phyloP scores from a whole-genome alignment of 2,888 invertebrate genomes.

The Aphelenchoides bicaudatus region DNA sequence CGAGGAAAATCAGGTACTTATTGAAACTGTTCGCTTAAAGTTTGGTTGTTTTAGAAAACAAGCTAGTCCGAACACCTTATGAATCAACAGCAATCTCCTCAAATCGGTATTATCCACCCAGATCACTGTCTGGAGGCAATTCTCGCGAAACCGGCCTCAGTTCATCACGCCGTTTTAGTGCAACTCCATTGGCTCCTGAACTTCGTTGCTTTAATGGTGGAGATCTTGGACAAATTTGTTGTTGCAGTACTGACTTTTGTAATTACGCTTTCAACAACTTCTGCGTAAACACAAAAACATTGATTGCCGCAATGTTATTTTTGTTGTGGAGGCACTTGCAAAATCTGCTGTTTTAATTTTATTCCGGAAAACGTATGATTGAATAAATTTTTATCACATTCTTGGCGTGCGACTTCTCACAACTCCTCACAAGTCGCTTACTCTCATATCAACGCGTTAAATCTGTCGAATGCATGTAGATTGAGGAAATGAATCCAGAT shows the following conservation, averaged over 20 bases:
- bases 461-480: no score
- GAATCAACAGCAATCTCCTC: constrained; percentile 4
- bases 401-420: no score
- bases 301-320: neutral
- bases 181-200: neutral
- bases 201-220: constrained; percentile 32
- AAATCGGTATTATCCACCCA: constrained; percentile 15
- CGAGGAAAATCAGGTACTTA: no score
- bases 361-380: neutral
- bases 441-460: no score
- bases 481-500: neutral
- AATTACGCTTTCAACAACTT: constrained; percentile 16
- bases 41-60: neutral
- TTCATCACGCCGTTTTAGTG: neutral
- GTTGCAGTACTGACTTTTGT: constrained; percentile 31
- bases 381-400: no score
- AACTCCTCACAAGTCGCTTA: no score
- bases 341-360: neutral
- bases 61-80: constrained; percentile 8
- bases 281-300: no score
- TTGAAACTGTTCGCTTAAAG: constrained; percentile 17
- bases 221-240: constrained; percentile 29
- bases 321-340: neutral
- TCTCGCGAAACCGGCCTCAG: constrained; percentile 10
- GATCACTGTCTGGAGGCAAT: neutral